Evolutionary conservation across 1,140 invertebrate species (phyloP), one percentile per base, ranked within the genome.

Genomic region (Lordiphosa clarofinis): DNA sequence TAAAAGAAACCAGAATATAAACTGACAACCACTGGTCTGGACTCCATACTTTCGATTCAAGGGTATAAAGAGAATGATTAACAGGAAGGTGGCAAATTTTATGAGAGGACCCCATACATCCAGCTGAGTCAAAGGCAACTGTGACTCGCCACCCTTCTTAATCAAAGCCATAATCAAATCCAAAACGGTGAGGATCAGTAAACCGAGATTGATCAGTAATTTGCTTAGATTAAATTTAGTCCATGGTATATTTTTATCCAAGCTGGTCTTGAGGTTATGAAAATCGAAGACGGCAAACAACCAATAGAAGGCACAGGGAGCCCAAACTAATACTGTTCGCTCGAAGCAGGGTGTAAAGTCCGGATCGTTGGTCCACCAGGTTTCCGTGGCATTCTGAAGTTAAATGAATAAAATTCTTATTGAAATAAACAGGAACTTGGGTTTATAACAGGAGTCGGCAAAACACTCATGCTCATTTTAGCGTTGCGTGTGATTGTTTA

Each of bases 321-420:
- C 88, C 96, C 96, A 98, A 42, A 96, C 90, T 31, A 99, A 87
- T 1, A 95, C 93, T 2, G 96, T 98, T 89, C 94, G 93, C 88
- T 97, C 94, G 89, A 98, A 97, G 89, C 96, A 98, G 89, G 91
- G 90, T 50, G 96, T 96, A 44, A 98, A 91, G 86, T 96, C 93
- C 38, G 97, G 96, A 88, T 93, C 90, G 11, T 92, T 89, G 11
- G 95, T 96, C 67, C 95, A 90, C 96, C 96, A 97, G 46, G 94
- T 93, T 73, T 93, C 65, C 73, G 92, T 92, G 66, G 82, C 70
- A 90, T 96, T 92, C 95, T 97, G 92, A 63, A 75, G 65, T 84
- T 68, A 48, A 42, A 2, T 70, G 35, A 35, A 8, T 8, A 4
- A 37, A 46, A 31, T 48, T 38, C 0, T 7, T 4, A 31, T 12